Evolutionary conservation across 2,888 invertebrate species (phyloP).

Genomic region (Formica aserva): DNA sequence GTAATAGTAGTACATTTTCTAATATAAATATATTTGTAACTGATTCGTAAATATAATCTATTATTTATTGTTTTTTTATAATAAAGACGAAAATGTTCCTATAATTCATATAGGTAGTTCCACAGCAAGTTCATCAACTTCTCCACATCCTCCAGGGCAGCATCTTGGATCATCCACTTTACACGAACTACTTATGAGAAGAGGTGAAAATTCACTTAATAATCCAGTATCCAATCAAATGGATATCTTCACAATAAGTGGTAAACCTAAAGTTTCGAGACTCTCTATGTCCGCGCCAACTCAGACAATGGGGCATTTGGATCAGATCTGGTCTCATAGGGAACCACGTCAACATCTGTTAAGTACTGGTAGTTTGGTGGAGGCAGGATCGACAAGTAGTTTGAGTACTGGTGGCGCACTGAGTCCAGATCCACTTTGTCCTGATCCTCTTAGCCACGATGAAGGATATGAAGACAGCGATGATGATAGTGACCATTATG

Average conservation of each 20-base stretch:
- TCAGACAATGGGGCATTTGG: conserved; percentile 90
- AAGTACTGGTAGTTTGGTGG: conserved; percentile 93
- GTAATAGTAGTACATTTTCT: neutral
- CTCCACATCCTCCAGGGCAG: conserved; percentile 81
- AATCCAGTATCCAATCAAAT: conserved; percentile 73
- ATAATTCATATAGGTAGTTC: conserved; percentile 79
- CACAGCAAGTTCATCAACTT: conserved; percentile 84
- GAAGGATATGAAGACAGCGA: conserved; percentile 94
- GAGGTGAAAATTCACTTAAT: conserved; percentile 87
- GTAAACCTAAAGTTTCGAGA: conserved; percentile 88
- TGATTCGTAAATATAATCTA: neutral
- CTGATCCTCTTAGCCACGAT: conserved; percentile 90
- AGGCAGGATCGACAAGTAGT: conserved; percentile 94
- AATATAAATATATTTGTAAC: neutral
- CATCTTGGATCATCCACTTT: conserved; percentile 86
- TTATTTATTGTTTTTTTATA: neutral
- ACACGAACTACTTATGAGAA: conserved; percentile 90
- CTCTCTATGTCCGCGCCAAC: conserved; percentile 96
- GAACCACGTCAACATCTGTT: conserved; percentile 95
- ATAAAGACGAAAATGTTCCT: neutral
- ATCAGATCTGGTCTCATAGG: conserved; percentile 94
- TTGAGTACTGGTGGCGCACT: conserved; percentile 93
- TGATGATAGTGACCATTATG: conserved; percentile 95
- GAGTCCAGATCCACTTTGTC: conserved; percentile 90
- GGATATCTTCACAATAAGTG: conserved; percentile 70